These are phyloP conservation scores for Daubentonia madagascariensis DNA, from an alignment of 2,113 vertebrate species.

Conservation along the genomic window DNA sequence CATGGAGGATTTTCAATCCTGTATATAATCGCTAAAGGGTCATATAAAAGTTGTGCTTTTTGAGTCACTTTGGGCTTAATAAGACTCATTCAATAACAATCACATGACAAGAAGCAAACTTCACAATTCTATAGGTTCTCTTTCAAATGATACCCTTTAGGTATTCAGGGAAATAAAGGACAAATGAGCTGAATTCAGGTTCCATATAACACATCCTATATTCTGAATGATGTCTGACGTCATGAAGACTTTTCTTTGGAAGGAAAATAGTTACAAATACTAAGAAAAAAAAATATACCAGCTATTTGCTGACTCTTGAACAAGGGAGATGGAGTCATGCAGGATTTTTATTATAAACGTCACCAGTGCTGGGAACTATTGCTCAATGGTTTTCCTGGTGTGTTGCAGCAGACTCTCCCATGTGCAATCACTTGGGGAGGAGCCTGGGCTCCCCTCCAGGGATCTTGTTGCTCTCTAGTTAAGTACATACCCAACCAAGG, in stretches of 20 bases:
- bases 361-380: background rate
- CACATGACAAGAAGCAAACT: background rate
- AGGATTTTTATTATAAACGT: background rate
- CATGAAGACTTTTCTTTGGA: background rate
- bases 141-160: background rate
- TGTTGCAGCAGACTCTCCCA: background rate
- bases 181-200: background rate
- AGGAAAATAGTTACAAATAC: background rate
- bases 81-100: conserved; percentile 1
- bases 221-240: background rate
- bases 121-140: background rate
- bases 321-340: background rate
- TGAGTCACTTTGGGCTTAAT: conserved; percentile 1
- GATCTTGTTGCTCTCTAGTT: background rate
- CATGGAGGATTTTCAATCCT: background rate
- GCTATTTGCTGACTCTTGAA: background rate
- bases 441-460: background rate
- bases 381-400: background rate
- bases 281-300: background rate
- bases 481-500: background rate
- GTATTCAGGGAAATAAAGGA: background rate
- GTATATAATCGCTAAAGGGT: background rate
- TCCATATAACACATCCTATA: background rate
- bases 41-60: background rate
- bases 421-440: background rate